Base-by-base conservation (phyloP, 2,797 vertebrate species). In the Pogonophryne albipinna region DNA sequence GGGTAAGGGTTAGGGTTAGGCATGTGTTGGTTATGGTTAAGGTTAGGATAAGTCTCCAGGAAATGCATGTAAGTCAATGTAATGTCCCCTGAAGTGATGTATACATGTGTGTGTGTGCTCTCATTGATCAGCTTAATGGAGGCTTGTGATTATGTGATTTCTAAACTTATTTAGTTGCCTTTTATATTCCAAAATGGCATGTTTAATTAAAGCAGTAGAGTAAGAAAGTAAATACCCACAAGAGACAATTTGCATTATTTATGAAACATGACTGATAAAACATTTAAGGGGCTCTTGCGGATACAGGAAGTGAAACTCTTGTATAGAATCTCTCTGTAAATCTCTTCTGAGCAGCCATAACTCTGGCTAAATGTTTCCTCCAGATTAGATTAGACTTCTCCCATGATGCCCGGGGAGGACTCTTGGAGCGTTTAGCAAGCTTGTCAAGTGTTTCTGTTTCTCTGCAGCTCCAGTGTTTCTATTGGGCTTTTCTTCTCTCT, bases 341-440 rank as follows among this genome's bases (percentile, higher is more conserved):
- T 66, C 67, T 85, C 53, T 3, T 56, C 45, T 16, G 23, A 64
- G 73, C 64, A 63, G 50, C 52, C 41, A 11, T 62, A 31, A 71
- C 6, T 65, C 60, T 4, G 34, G 44, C 53, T 74, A 64, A 89
- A 69, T 51, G 34, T 67, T 80, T 88, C 64, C 71, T 79, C 38
- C 47, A 31, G 31, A 76, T 83, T 53, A 9, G 42, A 85, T 79
- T 62, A 66, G 19, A 55, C 31, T n/a, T 15, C 12, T 74, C 47
- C 62, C 64, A 65, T 52, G 51, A 76, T 55, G 52, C 45, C 16
- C 6, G 7, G 34, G 34, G 6, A 79, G 71, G 76, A 84, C 69
- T 71, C 75, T 47, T 63, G 51, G 51, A 17, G 49, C 6, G 52
- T 76, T 75, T 78, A 77, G 27, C 16, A 17, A 62, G 10, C 20